These are phyloP conservation scores for Dasypolia templi DNA, from an alignment of 2,888 invertebrate species.

Conservation along the genomic window DNA sequence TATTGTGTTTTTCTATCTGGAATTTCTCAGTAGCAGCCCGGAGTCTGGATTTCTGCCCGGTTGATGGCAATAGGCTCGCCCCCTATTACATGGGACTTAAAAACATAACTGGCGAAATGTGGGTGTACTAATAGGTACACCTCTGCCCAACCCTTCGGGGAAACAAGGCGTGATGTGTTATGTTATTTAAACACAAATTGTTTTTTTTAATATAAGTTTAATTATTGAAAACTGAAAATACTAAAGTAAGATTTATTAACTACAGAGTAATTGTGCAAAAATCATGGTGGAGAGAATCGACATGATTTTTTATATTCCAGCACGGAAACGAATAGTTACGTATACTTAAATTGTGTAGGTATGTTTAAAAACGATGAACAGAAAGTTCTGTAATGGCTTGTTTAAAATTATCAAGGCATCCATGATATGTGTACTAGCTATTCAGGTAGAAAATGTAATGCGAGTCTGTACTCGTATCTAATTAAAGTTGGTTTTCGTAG, in stretches of 20 bases:
- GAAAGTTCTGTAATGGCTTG: background rate
- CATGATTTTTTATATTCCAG: too few relatives aligned
- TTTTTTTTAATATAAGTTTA: background rate
- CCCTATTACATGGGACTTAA: too few relatives aligned
- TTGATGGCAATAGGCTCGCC: too few relatives aligned
- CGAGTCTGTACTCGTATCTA: background rate
- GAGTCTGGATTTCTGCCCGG: too few relatives aligned
- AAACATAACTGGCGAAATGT: too few relatives aligned
- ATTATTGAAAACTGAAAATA: background rate
- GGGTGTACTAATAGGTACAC: too few relatives aligned
- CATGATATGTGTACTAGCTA: background rate
- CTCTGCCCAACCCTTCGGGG: too few relatives aligned
- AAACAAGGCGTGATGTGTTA: too few relatives aligned
- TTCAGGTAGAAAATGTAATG: conserved; percentile 8
- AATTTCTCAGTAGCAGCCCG: too few relatives aligned
- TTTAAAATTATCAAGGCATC: background rate
- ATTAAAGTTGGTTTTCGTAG: conserved; percentile 19
- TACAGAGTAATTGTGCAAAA: background rate
- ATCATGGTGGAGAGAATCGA: background rate
- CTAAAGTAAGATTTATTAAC: background rate
- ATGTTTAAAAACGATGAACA: background rate
- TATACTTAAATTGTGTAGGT: background rate
- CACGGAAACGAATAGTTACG: background rate
- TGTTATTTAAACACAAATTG: too few relatives aligned
- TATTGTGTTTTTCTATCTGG: too few relatives aligned